Evolutionary conservation across 2,888 invertebrate genomes (phyloP), one percentile per base, ranked within the genome.

Genomic region (Lagria hirta): DNA sequence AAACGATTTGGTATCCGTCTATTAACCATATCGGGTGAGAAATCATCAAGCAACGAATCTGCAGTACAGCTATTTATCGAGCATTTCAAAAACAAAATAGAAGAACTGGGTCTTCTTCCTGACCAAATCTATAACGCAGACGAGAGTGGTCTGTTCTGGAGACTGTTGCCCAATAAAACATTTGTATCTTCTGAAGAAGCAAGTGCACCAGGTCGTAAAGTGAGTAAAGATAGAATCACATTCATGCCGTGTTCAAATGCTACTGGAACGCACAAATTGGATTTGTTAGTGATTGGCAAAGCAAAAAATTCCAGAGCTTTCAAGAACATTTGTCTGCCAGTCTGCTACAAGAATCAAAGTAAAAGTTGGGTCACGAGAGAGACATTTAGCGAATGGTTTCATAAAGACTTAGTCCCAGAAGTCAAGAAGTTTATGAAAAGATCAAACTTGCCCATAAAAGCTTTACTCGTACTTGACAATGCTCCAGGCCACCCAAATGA

Each of bases 181-280:
- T 41, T 55, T 4, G 51, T 48, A 11, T 35, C 40, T 5, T 18
- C 32, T 10, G 16, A 36, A 5, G 54, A 57, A 44, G 30, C 40
- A 26, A 33, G 48, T 24, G 54, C 47, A 12, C 46, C 48, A 8
- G 55, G 58, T 10, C 26, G 20, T 8, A 59, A 60, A 53, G 13
- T 43, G 1, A 47, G 32, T 3, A 61, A 59, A 36, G 58, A 59
- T 8, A 30, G 57, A 13, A 40, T 62, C 1, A 60, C 58, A 14
- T 34, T 58, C 4, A 49, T 61, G 50, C 34, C 51, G 3, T 64
- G 62, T 35, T 49, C 56, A 7, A 64, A 62, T 48, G 54, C 54
- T 4, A 24, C 43, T 24, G 61, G 59, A 1, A 57, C 48, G 6
- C 55, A 33, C 20, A 20, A 8, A 15, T 20, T 22, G 7, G 21